Conservation (phyloP, 2,888 invertebrate species). For the Scrobipalpa atriplicella region DNA sequence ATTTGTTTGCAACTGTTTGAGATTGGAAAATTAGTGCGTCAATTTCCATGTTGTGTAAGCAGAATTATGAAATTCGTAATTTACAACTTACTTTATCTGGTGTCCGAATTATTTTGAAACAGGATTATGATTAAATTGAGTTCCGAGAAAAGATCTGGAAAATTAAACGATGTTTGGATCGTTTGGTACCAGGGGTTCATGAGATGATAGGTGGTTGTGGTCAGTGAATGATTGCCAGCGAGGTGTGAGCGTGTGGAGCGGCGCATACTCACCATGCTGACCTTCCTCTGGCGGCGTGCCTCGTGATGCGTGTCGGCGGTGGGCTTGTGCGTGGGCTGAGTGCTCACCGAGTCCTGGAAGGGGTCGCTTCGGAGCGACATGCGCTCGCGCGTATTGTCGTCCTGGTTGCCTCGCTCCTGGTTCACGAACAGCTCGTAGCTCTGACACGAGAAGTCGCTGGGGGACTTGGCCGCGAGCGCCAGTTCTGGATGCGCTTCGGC, state of each 20-base stretch:
- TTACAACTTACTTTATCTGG: constrained; percentile 20
- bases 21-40: constrained; percentile 19
- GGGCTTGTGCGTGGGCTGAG: constrained; percentile 85
- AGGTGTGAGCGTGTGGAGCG: constrained; percentile 51
- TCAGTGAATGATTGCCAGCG: constrained; percentile 67
- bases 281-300: constrained; percentile 88
- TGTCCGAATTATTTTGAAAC: not conserved
- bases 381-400: constrained; percentile 95
- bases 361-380: constrained; percentile 95
- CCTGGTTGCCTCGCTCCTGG: constrained; percentile 93
- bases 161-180: not conserved
- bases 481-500: constrained; percentile 85
- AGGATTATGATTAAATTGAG: constrained; percentile 2
- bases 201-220: not conserved
- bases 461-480: constrained; percentile 91
- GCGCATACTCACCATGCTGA: constrained; percentile 93
- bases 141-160: not conserved
- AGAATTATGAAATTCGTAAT: constrained; percentile 4
- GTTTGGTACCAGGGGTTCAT: not conserved
- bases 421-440: constrained; percentile 96
- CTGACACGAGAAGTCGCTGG: constrained; percentile 95
- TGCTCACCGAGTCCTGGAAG: constrained; percentile 94
- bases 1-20: constrained; percentile 6
- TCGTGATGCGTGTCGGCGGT: constrained; percentile 81
- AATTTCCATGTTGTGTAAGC: constrained; percentile 7